Conservation (phyloP, 2,888 invertebrate species). For the Crocallis elinguaria region DNA sequence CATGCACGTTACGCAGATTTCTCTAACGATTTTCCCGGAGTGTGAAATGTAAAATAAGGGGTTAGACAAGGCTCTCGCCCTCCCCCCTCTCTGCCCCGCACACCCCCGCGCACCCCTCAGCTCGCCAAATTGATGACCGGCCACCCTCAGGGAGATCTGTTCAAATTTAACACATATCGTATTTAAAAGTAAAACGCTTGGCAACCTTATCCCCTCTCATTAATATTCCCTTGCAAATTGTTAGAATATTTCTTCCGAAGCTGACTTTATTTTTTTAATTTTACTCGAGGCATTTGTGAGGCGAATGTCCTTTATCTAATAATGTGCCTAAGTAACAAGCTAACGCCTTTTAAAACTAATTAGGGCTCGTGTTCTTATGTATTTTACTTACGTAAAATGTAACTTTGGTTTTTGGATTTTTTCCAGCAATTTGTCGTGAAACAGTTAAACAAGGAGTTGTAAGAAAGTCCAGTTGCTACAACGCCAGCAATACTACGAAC, state of each 20-base stretch:
- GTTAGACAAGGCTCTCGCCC: slow-evolving; percentile 77
- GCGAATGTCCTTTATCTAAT: slow-evolving; percentile 16
- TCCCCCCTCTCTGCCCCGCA: slow-evolving; percentile 50
- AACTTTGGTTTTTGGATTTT: not conserved
- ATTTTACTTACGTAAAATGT: too few relatives aligned
- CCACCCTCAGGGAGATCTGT: slow-evolving; percentile 78
- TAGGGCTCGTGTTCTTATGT: not conserved
- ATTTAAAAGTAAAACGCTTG: slow-evolving; percentile 78
- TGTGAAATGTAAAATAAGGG: slow-evolving; percentile 85
- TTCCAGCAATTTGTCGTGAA: not conserved
- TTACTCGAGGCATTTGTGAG: slow-evolving; percentile 26
- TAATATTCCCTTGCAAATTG: slow-evolving; percentile 71
- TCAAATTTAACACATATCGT: slow-evolving; percentile 82
- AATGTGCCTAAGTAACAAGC: slow-evolving; percentile 8
- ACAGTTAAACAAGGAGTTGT: too few relatives aligned
- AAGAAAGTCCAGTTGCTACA: too few relatives aligned
- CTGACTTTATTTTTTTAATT: slow-evolving; percentile 45
- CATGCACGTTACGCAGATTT: slow-evolving; percentile 84
- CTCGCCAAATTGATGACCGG: slow-evolving; percentile 82
- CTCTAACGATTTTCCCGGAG: slow-evolving; percentile 85
- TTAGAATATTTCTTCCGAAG: slow-evolving; percentile 53
- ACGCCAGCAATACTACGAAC: too few relatives aligned
- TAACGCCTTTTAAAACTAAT: slow-evolving; percentile 4
- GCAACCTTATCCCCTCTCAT: slow-evolving; percentile 73
- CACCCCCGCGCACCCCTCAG: slow-evolving; percentile 52